phyloP scores from a whole-genome alignment of 2,888 invertebrate species.

The Cryptocheilus praepositus region DNA sequence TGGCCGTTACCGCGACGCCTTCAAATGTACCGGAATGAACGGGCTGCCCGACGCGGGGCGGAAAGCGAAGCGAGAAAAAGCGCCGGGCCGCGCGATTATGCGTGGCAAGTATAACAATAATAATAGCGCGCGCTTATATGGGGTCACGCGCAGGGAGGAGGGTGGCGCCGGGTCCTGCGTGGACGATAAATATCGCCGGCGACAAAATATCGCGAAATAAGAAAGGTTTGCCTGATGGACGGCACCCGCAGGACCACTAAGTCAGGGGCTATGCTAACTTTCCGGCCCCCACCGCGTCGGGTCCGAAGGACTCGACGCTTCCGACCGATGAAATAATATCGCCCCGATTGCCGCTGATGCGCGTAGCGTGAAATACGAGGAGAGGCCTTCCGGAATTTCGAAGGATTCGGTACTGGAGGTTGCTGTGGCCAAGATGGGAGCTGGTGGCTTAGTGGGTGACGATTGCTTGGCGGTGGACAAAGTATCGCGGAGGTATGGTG shows the following conservation, averaged over 20 bases:
- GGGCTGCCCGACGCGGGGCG: slow-evolving; percentile 10
- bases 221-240: slow-evolving; percentile 68
- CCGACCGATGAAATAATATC: slow-evolving; percentile 69
- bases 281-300: slow-evolving; percentile 18
- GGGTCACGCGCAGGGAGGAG: slow-evolving; percentile 2
- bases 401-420: too few species aligned
- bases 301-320: slow-evolving; percentile 37
- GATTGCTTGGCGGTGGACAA: too few species aligned
- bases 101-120: too few species aligned
- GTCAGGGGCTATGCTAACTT: slow-evolving; percentile 71
- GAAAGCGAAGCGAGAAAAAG: neutral
- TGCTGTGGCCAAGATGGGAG: too few species aligned
- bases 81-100: neutral
- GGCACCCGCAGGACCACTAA: slow-evolving; percentile 74
- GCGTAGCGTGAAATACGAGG: slow-evolving; percentile 50
- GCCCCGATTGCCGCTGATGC: slow-evolving; percentile 56
- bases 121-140: slow-evolving; percentile 1
- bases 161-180: slow-evolving; percentile 50
- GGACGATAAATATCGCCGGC: slow-evolving; percentile 69
- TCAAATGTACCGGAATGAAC: slow-evolving; percentile 74
- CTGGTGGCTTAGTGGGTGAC: too few species aligned
- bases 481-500: too few species aligned
- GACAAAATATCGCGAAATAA: slow-evolving; percentile 73
- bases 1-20: slow-evolving; percentile 60
- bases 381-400: slow-evolving; percentile 19